Percentiles rank a stretch among this genome's conserved stretches.
phyloP scores from a whole-genome alignment of 2,888 invertebrate genomes.

The Eremobia ochroleuca region DNA sequence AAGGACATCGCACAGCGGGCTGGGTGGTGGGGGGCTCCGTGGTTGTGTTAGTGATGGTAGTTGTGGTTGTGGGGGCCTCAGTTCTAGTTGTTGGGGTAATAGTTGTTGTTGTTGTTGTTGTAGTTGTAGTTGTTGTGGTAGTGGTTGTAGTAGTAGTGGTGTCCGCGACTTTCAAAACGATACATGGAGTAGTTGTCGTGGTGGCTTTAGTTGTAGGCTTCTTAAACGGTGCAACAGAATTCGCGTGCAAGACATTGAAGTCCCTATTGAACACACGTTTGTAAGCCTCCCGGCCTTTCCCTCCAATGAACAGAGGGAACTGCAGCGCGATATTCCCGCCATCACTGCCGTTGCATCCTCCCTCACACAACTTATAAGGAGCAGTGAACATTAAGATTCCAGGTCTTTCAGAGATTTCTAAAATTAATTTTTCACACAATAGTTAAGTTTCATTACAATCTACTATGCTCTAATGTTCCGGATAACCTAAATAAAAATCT shows the following conservation, averaged over 20 bases:
- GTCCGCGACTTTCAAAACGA: slow-evolving; percentile 25
- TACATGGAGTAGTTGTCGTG: slow-evolving; percentile 24
- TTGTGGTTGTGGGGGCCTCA: slow-evolving; percentile 3
- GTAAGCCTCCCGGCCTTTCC: slow-evolving; percentile 69
- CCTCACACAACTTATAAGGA: slow-evolving; percentile 81
- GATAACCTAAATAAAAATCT: slow-evolving; percentile 25
- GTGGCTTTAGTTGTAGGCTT: slow-evolving; percentile 63
- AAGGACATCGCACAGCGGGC: slow-evolving; percentile 37
- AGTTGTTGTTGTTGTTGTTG: not conserved
- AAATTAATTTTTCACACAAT: slow-evolving; percentile 68
- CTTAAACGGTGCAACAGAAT: slow-evolving; percentile 73
- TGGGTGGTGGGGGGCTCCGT: slow-evolving; percentile 1
- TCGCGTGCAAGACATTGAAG: slow-evolving; percentile 58
- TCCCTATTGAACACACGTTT: slow-evolving; percentile 73
- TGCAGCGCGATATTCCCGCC: slow-evolving; percentile 71
- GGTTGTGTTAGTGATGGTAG: slow-evolving; percentile 10
- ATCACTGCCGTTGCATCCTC: slow-evolving; percentile 69
- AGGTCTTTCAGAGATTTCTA: slow-evolving; percentile 75
- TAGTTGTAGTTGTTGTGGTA: slow-evolving; percentile 13
- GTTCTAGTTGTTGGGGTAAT: slow-evolving; percentile 35
- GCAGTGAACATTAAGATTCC: slow-evolving; percentile 82
- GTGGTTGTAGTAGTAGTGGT: slow-evolving; percentile 25
- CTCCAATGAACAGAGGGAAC: slow-evolving; percentile 82
- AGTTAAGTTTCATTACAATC: slow-evolving; percentile 8
- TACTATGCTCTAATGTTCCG: not conserved